These are phyloP conservation scores for Punctoribates punctum DNA, from an alignment of 2,888 invertebrate species.

Conservation along the genomic window DNA sequence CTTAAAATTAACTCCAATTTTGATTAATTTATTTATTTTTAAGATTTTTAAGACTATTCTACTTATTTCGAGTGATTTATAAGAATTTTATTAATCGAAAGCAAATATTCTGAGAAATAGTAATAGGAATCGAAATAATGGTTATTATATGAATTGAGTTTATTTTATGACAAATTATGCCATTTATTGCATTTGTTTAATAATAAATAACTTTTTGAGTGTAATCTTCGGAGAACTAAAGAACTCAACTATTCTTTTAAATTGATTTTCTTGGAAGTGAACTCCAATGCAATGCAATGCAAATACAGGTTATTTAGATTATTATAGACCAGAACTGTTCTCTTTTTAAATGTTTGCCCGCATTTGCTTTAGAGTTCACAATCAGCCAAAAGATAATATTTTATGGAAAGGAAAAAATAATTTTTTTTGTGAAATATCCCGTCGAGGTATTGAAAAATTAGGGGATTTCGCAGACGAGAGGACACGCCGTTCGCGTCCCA, in stretches of 20 bases:
- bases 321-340: neutral
- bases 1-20: too few relatives aligned
- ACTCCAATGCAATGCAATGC: neutral
- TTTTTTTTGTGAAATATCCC: slow-evolving; percentile 3
- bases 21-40: too few relatives aligned
- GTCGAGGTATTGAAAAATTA: slow-evolving; percentile 26
- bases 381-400: slow-evolving; percentile 6
- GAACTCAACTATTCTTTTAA: neutral
- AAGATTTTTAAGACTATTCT: too few relatives aligned
- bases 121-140: too few relatives aligned
- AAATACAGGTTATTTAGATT: slow-evolving; percentile 26
- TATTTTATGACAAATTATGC: neutral
- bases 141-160: neutral
- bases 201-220: neutral
- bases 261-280: neutral
- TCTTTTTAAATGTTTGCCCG: neutral
- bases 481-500: too few relatives aligned
- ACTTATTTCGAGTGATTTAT: too few relatives aligned
- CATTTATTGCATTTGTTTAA: neutral
- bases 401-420: neutral
- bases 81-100: too few relatives aligned
- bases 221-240: neutral
- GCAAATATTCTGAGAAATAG: too few relatives aligned
- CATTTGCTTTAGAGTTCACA: slow-evolving; percentile 21
- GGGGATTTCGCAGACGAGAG: slow-evolving; percentile 6